Conservation (phyloP, 1,140 invertebrate species). For the Gyrodactylus salaris region DNA sequence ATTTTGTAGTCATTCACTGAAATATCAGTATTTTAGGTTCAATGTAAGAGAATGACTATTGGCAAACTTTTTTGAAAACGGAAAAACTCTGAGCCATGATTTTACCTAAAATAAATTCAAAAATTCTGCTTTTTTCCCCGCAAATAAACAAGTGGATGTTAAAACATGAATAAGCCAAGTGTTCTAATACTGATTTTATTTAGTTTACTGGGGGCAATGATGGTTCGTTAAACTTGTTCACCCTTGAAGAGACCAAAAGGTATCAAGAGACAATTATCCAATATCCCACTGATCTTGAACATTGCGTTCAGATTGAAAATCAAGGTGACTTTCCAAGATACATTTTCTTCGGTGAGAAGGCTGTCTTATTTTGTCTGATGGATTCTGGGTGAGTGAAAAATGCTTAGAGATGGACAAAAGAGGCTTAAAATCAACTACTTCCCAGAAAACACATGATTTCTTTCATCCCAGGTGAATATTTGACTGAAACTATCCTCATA, state of each 20-base stretch:
- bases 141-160: not conserved
- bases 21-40: not conserved
- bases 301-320: not conserved
- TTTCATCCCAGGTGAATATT: too few relatives aligned
- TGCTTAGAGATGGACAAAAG: too few relatives aligned
- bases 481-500: too few relatives aligned
- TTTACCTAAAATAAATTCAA: too few relatives aligned
- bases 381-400: too few relatives aligned
- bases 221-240: not conserved
- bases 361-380: not conserved
- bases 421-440: too few relatives aligned
- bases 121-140: too few relatives aligned
- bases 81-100: too few relatives aligned
- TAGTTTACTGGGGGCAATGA: not conserved
- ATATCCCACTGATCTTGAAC: not conserved
- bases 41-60: not conserved
- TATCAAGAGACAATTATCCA: not conserved
- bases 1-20: too few relatives aligned
- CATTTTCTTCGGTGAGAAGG: not conserved
- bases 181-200: not conserved
- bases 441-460: too few relatives aligned
- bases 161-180: not conserved
- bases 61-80: not conserved
- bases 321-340: not conserved
- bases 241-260: not conserved